Evolutionary conservation across 2,113 vertebrate genomes (phyloP), one percentile per base, ranked within the genome.

Genomic region (Tichodroma muraria): DNA sequence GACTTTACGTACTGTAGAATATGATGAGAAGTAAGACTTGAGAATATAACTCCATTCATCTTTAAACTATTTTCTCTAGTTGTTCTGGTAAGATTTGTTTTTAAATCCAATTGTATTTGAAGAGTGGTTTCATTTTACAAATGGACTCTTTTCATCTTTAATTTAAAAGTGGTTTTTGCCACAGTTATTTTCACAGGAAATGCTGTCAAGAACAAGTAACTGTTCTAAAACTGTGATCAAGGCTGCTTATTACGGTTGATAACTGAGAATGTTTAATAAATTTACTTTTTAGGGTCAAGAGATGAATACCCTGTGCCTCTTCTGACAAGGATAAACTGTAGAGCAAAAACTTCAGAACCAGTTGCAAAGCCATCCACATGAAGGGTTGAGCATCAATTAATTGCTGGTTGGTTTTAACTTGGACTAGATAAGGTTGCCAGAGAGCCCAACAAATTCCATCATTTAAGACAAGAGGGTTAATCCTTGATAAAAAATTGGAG

Each of bases 21-120:
- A 79, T 83, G 63, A 94, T 75, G 56, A 86, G 56, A 90, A 93
- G 20, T 69, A 81, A 77, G 94, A 76, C 70, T 73, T 95, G 38
- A 80, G 76, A 73, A 68, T 80, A 77, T 87, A 80, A 89, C 92
- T 75, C 25, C 16, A 72, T 93, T 94, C 81, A 80, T 91, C 78
- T 92, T 89, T 60, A 70, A 96, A 73, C 31, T 70, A 5, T 80
- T 90, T 85, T 94, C 79, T 31, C 16, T 73, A 59, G 50, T 71
- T 91, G 25, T 78, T 90, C 35, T 68, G 40, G 52, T 71, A 81
- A 60, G 35, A 73, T 82, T 92, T 90, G 33, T 37, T 93, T 94
- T 75, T 50, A 60, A 89, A 68, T 80, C 33, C 80, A 70, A 61
- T 54, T 90, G 24, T 82, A 70, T 91, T 86, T 79, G 24, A 83